Evolutionary conservation across 2,888 invertebrate species (phyloP).

Genomic region (Sphecodes monilicornis): DNA sequence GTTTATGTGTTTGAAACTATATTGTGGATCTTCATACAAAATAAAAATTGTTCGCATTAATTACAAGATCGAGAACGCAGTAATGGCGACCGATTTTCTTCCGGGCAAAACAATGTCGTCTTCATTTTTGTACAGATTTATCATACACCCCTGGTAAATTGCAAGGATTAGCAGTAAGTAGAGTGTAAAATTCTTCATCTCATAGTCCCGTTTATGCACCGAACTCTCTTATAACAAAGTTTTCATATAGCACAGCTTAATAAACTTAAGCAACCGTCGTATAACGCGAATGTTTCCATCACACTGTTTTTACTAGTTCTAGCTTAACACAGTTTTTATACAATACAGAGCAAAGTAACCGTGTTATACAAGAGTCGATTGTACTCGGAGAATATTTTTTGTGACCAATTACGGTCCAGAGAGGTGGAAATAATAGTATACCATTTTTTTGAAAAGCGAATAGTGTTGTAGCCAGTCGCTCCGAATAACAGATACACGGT

Average conservation of each 20-base stretch:
- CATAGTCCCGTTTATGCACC: not conserved
- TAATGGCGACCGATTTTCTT: not conserved
- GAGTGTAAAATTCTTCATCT: not conserved
- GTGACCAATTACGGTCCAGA: not conserved
- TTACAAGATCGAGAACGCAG: too few species aligned
- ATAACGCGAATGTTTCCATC: not conserved
- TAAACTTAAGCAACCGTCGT: not conserved
- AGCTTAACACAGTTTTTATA: not conserved
- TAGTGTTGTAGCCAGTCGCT: not conserved
- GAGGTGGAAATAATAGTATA: not conserved
- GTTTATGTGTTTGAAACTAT: too few species aligned
- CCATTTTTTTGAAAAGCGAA: not conserved
- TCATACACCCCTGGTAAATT: not conserved
- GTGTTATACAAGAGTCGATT: not conserved
- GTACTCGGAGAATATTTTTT: not conserved
- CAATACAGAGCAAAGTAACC: not conserved
- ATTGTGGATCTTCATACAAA: too few species aligned
- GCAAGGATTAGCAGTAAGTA: not conserved
- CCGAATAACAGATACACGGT: not conserved
- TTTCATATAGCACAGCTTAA: not conserved
- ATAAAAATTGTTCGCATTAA: too few species aligned
- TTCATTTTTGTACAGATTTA: not conserved
- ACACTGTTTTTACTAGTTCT: not conserved
- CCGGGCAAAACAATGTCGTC: not conserved
- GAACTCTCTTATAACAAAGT: not conserved